A percentile compares a stretch with the other conserved stretches of the same genome.
Conservation (phyloP, 2,888 invertebrate genomes). For the Lasioglossum calceatum region DNA sequence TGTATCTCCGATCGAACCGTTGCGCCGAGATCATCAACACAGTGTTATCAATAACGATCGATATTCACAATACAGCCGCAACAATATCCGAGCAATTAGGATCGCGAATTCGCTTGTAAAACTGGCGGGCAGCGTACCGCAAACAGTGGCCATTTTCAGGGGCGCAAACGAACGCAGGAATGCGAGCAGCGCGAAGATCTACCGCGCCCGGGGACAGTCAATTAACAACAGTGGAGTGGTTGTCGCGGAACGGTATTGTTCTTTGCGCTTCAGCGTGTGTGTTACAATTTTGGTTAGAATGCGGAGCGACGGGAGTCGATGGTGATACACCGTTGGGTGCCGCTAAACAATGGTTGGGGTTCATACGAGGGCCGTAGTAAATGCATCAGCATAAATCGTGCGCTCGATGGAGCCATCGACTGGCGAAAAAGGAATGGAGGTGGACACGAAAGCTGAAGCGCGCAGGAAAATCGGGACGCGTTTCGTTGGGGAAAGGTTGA, state of each 20-base stretch:
- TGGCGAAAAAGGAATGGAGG: slow-evolving; percentile 1
- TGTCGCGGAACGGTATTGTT: not conserved
- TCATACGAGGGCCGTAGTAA: slow-evolving; percentile 37
- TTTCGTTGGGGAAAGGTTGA: not conserved
- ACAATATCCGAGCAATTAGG: not conserved
- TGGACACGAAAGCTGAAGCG: not conserved
- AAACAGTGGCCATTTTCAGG: not conserved
- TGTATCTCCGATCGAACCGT: too few species aligned
- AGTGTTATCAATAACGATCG: too few species aligned
- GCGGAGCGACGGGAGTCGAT: slow-evolving; percentile 4
- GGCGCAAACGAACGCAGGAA: not conserved
- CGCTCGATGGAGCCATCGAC: slow-evolving; percentile 38
- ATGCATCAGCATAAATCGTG: slow-evolving; percentile 60
- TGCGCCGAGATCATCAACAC: too few species aligned
- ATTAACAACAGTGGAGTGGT: not conserved
- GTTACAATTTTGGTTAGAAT: slow-evolving; percentile 26
- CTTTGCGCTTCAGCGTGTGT: not conserved
- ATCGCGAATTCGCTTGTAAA: not conserved
- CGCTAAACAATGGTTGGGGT: slow-evolving; percentile 40
- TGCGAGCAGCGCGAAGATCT: not conserved
- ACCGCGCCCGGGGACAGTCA: not conserved
- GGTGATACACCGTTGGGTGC: not conserved
- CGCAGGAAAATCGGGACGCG: not conserved
- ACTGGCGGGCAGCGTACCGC: not conserved
- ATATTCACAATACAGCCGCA: too few species aligned